These are phyloP conservation scores for Phorcus lineatus DNA, from an alignment of 2,888 invertebrate genomes.

Conservation along the genomic window DNA sequence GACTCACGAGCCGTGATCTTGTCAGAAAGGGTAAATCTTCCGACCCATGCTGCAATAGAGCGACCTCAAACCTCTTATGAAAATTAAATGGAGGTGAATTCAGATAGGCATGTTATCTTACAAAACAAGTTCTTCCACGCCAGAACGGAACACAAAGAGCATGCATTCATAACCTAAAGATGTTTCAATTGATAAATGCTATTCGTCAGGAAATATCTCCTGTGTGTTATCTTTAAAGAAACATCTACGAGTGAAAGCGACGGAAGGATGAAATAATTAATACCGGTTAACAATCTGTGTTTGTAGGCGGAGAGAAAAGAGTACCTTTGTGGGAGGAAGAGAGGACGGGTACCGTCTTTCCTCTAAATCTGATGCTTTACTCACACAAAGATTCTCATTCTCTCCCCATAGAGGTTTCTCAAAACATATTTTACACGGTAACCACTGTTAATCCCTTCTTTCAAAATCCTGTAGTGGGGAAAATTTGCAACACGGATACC, in stretches of 20 bases:
- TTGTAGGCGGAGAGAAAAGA: no score
- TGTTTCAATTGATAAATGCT: conserved; percentile 1
- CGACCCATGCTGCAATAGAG: not conserved
- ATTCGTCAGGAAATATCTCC: not conserved
- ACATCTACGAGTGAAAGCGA: not conserved
- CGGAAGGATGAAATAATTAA: not conserved
- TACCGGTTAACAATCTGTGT: no score
- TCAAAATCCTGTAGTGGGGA: no score
- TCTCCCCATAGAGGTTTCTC: no score
- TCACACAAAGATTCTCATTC: no score
- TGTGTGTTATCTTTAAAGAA: conserved; percentile 1
- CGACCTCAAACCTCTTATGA: not conserved
- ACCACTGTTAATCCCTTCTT: no score
- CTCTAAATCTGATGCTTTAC: no score
- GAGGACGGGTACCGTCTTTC: no score
- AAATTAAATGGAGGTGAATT: not conserved
- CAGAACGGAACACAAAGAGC: not conserved
- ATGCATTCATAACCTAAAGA: conserved; percentile 1
- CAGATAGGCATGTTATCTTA: conserved; percentile 8
- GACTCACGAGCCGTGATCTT: not conserved
- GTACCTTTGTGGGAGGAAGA: no score
- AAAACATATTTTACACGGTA: no score
- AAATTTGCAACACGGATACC: no score
- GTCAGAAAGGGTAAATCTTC: not conserved
- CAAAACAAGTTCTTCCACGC: not conserved